phyloP scores from a whole-genome alignment of 2,797 vertebrate genomes.

The Lophius americanus region DNA sequence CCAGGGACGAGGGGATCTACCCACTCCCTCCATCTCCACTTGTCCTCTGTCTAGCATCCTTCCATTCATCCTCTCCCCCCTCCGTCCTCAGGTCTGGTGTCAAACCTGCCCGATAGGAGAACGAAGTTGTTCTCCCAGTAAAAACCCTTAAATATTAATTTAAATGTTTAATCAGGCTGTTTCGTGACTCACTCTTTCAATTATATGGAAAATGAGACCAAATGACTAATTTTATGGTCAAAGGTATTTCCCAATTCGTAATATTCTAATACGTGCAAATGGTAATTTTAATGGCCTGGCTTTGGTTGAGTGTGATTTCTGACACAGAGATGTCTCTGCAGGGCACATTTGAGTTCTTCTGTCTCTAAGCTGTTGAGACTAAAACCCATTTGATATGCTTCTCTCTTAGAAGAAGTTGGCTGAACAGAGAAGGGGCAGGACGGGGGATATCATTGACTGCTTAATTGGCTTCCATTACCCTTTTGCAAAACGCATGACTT shows the following conservation, averaged over 20 bases:
- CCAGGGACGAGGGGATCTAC: slow-evolving; percentile 71
- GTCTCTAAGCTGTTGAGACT: slow-evolving; percentile 75
- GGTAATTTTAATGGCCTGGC: slow-evolving; percentile 45
- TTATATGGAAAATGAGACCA: slow-evolving; percentile 4
- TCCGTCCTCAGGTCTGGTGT: slow-evolving; percentile 65
- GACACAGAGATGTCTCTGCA: slow-evolving; percentile 70
- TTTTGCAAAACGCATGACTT: slow-evolving; percentile 81
- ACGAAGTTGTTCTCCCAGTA: slow-evolving; percentile 28
- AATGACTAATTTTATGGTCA: slow-evolving; percentile 31
- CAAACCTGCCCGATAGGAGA: slow-evolving; percentile 50
- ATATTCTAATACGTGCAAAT: slow-evolving; percentile 38
- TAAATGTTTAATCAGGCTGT: neutral
- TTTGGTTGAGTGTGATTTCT: slow-evolving; percentile 68
- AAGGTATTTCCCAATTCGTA: slow-evolving; percentile 42
- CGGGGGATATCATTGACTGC: slow-evolving; percentile 83
- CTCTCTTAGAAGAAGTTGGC: slow-evolving; percentile 74
- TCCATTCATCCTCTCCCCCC: slow-evolving; percentile 63
- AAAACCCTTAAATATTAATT: slow-evolving; percentile 13
- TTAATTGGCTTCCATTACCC: slow-evolving; percentile 84
- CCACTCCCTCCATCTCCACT: slow-evolving; percentile 76
- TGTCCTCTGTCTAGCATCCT: slow-evolving; percentile 72
- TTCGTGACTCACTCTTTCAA: neutral
- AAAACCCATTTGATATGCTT: slow-evolving; percentile 77
- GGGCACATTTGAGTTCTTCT: slow-evolving; percentile 74
- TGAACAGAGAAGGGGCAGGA: slow-evolving; percentile 74